Conservation (phyloP, 2,797 vertebrate species). For the Catostomus latipinnis region DNA sequence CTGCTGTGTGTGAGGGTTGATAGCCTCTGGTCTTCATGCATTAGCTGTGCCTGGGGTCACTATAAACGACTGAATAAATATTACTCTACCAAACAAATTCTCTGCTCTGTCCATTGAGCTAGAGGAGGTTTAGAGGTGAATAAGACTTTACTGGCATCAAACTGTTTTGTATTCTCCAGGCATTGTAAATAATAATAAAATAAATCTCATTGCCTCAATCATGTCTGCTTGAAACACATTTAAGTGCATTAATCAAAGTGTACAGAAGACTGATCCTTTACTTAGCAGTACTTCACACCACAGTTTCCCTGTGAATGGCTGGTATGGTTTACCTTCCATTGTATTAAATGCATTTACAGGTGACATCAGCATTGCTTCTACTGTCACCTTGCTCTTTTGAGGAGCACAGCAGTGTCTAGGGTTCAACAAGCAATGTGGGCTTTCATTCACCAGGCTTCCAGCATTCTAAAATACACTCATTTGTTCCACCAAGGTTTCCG, state of each 20-base stretch:
- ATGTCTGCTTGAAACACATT: constrained; percentile 86
- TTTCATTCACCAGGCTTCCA: constrained; percentile 81
- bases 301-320: constrained; percentile 1
- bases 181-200: constrained; percentile 4
- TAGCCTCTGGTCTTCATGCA: constrained; percentile 30
- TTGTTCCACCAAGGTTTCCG: constrained; percentile 95
- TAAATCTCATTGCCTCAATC: constrained; percentile 64
- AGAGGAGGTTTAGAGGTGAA: constrained; percentile 64
- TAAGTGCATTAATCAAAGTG: constrained; percentile 83
- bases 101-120: constrained; percentile 8
- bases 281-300: constrained; percentile 10
- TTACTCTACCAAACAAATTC: neutral
- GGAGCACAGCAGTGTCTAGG: constrained; percentile 84
- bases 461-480: constrained; percentile 92
- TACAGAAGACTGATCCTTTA: constrained; percentile 51
- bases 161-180: neutral
- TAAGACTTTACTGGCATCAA: constrained; percentile 63
- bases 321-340: constrained; percentile 35
- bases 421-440: constrained; percentile 85
- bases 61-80: constrained; percentile 11
- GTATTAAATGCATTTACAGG: constrained; percentile 39
- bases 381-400: constrained; percentile 57
- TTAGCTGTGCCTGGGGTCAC: neutral
- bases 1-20: constrained; percentile 37
- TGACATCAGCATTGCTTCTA: constrained; percentile 38